phyloP scores from a whole-genome alignment of 2,888 invertebrate species.

The Spisula subtruncata region DNA sequence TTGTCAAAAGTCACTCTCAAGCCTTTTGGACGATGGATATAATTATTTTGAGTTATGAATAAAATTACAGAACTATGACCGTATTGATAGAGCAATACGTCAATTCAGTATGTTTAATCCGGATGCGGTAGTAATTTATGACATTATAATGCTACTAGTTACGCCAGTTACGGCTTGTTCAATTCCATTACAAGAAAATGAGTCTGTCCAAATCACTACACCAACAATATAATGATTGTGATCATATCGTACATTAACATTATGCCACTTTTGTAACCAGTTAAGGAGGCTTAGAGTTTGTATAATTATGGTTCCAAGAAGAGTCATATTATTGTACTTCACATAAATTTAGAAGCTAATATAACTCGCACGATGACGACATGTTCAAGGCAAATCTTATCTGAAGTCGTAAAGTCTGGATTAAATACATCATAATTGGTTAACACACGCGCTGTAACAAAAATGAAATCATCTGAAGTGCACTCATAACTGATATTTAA shows the following conservation, averaged over 20 bases:
- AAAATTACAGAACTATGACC: not conserved
- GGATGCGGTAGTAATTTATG: not conserved
- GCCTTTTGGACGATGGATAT: not conserved
- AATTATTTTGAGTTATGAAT: not conserved
- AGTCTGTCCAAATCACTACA: not conserved
- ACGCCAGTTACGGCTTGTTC: conserved; percentile 23
- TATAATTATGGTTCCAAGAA: not conserved
- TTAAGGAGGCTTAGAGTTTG: not conserved
- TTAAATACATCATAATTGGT: not conserved
- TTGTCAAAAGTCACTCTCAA: not conserved
- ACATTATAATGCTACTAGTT: not conserved
- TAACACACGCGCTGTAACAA: not conserved
- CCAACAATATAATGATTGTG: conserved; percentile 2
- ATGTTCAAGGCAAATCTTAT: not conserved
- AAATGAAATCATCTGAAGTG: not conserved
- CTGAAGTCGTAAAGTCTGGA: not conserved
- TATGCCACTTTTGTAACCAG: not conserved
- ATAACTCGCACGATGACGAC: not conserved
- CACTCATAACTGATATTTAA: not conserved
- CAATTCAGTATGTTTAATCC: conserved; percentile 1
- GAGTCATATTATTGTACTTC: not conserved
- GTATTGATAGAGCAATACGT: not conserved
- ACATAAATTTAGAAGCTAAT: not conserved
- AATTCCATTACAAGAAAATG: not conserved
- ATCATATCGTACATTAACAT: not conserved